Base-by-base conservation (phyloP, 2,888 invertebrate species). In the Ectemnius cavifrons region DNA sequence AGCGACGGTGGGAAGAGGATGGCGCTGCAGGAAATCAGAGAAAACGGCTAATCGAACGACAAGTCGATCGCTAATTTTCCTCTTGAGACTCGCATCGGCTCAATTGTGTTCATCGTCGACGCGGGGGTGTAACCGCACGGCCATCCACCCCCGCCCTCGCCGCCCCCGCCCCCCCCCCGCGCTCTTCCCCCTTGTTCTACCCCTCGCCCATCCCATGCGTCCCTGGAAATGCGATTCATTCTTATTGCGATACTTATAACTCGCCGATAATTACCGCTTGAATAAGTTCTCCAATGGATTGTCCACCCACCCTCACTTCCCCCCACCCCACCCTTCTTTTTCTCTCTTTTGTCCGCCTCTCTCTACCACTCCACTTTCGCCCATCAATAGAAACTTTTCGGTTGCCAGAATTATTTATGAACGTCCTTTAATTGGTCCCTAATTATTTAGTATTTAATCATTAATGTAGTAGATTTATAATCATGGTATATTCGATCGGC, bases 11-110 rank as follows among this genome's bases (percentile, higher is more conserved):
- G 75, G 78, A 76, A 73, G 76, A 76, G 76, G 70, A 72, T 58
- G 67, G 47, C 58, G 59, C 56, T 69, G 64, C 62, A 60, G 80
- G 79, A 83, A 81, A 81, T 82, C 79, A 70, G 78, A 77, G 79
- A 77, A 75, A 78, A 85, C 79, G 79, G 82, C 81, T 87, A 86
- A 87, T 86, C 84, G 80, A 87, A 86, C 83, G 80, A 78, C 79
- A 83, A 84, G 79, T 80, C 78, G 73, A 79, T 75, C 67, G 79
- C 79, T 78, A 81, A 84, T 84, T 79, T 76, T 63, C 71, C 76
- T 71, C 74, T 77, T 66, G 74, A 80, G 68, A 75, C 70, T 37
- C 37, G 57, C 73, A 76, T 65, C 59, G 61, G 57, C 58, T 58
- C 18, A 23, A 69, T 70, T 71, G 58, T 23, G n/a, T 47, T 28